A percentile compares a stretch with the other conserved stretches of the same genome.
Evolutionary conservation across 2,888 invertebrate genomes (phyloP).

Genomic region (Drepanosiphum platanoidis): DNA sequence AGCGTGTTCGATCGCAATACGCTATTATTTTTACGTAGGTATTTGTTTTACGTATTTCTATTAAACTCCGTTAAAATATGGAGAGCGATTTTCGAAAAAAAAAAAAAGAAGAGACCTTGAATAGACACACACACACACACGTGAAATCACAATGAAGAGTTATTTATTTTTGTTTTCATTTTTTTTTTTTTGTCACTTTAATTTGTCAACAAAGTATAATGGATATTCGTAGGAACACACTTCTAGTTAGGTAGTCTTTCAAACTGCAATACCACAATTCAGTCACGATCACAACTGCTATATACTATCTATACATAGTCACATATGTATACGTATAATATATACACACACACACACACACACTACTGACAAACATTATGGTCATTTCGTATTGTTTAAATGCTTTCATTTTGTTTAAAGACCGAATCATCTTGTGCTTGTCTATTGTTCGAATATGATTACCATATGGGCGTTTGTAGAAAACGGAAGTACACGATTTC

Average conservation of each 20-base stretch:
- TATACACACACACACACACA: neutral
- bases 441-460: conserved; percentile 38
- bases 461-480: conserved; percentile 30
- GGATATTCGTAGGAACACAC: neutral
- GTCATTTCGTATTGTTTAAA: conserved; percentile 28
- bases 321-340: no score
- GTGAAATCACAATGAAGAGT: no score
- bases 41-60: no score
- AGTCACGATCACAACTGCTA: conserved; percentile 7
- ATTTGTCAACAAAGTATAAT: conserved; percentile 25
- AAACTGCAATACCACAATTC: conserved; percentile 21
- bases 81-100: neutral
- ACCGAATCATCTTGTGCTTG: conserved; percentile 37
- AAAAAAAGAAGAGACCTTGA: conserved; percentile 21
- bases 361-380: neutral
- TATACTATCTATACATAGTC: neutral
- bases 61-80: neutral
- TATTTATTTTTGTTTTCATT: no score
- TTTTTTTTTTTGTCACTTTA: neutral
- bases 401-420: conserved; percentile 50
- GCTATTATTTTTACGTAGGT: conserved; percentile 9
- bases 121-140: neutral
- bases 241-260: neutral
- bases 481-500: conserved; percentile 60
- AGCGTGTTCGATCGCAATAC: neutral